Evolutionary conservation across 92 coral and sea anemone species (phyloP), one percentile per base, ranked within the genome.

Genomic region (Hydrozoanthus gracilis): DNA sequence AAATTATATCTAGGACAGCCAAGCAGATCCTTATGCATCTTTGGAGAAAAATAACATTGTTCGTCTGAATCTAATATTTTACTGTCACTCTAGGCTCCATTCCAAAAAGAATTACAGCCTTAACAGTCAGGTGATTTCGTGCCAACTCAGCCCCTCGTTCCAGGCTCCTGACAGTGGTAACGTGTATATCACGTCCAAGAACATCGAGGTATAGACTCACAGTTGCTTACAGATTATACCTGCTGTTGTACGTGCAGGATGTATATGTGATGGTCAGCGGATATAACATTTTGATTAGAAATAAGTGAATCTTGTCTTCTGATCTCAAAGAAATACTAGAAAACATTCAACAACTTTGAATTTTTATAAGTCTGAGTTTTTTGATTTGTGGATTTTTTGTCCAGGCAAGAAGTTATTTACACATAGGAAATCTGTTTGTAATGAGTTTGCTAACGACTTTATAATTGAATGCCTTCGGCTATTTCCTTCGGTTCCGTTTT

Each of bases 111-210:
- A 88, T 69, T 89, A 88, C 58, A 88, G 67, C 50, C 20, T 93
- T 49, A 93, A 93, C 87, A 93, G 96, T 79, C 96, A 84, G 67
- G 89, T 93, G 90, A 91, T 93, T n/a, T 93, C 96, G n/a, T 88
- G 91, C 51, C 79, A 83, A 0, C 88, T 93, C 49, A 73, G 87
- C 70, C 92, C 93, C 44, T 84, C 91, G 39, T 51, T 90, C 6
- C 66, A 66, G 65, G 5, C 67, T 12, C 79, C 79, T 9, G 60
- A 65, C 70, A 56, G 87, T 20, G 75, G 84, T 27, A 79, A 93
- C 47, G 78, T 93, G 44, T 62, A 78, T 44, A 82, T 93, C 70
- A 83, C 71, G 1, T 56, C 90, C 68, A 80, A 87, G 47, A 94
- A 93, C 67, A 71, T 91, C 8, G 89, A 84, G 90, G 94, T 85